Evolutionary conservation across 2,113 vertebrate genomes (phyloP).

Genomic region (Verasper variegatus): DNA sequence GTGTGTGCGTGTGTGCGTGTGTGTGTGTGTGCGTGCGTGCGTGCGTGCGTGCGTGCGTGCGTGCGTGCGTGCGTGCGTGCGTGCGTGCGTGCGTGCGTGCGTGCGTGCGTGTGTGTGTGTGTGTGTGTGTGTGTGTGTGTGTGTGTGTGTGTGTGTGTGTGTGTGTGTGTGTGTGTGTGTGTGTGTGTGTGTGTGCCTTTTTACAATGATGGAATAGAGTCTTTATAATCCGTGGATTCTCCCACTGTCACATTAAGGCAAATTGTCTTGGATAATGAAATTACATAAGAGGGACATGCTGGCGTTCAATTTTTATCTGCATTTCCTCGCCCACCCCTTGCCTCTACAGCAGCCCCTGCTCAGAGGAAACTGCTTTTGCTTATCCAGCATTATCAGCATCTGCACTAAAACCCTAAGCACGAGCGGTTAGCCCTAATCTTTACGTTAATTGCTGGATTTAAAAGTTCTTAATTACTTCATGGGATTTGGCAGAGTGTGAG

Average conservation of each 20-base stretch:
- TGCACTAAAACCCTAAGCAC: slow-evolving; percentile 60
- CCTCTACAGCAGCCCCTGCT: slow-evolving; percentile 37
- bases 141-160: slow-evolving; percentile 24
- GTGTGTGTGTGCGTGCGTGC: too few species aligned
- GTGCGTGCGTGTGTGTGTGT: slow-evolving; percentile 14
- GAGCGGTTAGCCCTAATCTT: slow-evolving; percentile 72
- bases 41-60: too few species aligned
- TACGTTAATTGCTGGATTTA: slow-evolving; percentile 78
- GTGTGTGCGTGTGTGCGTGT: not conserved
- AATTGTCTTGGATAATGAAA: slow-evolving; percentile 78
- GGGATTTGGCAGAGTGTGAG: slow-evolving; percentile 71
- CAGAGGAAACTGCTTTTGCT: slow-evolving; percentile 70
- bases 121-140: not conserved
- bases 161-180: slow-evolving; percentile 16
- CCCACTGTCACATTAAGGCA: slow-evolving; percentile 72
- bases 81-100: too few species aligned
- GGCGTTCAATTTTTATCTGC: slow-evolving; percentile 64
- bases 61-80: too few species aligned
- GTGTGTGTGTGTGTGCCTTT: slow-evolving; percentile 9
- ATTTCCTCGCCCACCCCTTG: slow-evolving; percentile 14
- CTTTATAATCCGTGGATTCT: slow-evolving; percentile 76
- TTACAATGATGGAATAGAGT: slow-evolving; percentile 67
- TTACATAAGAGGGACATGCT: slow-evolving; percentile 76
- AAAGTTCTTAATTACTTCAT: slow-evolving; percentile 81
- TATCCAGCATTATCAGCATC: slow-evolving; percentile 79